These are phyloP conservation scores for Oryzias dopingdopingensis DNA, from an alignment of 2,797 vertebrate genomes.

Conservation along the genomic window DNA sequence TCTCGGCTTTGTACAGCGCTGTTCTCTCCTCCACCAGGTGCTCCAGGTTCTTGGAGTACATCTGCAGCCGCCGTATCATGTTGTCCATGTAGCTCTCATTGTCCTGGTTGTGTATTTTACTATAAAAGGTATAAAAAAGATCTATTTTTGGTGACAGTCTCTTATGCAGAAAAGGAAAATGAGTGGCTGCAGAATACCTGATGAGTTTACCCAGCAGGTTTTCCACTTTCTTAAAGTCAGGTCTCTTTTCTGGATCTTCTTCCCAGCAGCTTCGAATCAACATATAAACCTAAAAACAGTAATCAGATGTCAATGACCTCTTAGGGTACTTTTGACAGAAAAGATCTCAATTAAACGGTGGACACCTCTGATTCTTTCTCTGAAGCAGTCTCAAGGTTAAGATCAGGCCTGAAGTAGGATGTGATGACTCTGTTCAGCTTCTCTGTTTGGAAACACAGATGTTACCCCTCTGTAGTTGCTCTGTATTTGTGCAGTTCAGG, in stretches of 20 bases:
- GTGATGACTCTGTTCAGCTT: constrained; percentile 84
- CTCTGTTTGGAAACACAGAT: constrained; percentile 69
- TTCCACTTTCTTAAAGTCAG: constrained; percentile 95
- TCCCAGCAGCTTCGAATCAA: constrained; percentile 93
- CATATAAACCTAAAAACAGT: constrained; percentile 73
- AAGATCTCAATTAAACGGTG: rapidly evolving
- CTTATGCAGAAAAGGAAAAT: too few relatives aligned
- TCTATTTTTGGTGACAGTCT: too few relatives aligned
- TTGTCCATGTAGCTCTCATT: constrained; percentile 97
- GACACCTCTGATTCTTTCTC: constrained; percentile 85
- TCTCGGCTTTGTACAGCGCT: constrained; percentile 90
- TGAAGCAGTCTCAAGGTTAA: constrained; percentile 79
- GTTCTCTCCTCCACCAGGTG: constrained; percentile 95
- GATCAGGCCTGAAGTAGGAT: constrained; percentile 87
- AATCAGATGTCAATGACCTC: background rate
- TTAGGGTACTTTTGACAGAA: background rate
- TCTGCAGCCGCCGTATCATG: constrained; percentile 91
- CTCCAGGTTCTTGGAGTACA: constrained; percentile 94
- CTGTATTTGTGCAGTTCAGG: too few relatives aligned
- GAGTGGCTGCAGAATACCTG: constrained; percentile 74
- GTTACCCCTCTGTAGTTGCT: background rate
- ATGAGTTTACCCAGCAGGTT: constrained; percentile 88
- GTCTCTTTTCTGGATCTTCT: constrained; percentile 92
- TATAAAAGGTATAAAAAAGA: constrained; percentile 29
- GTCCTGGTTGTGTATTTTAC: constrained; percentile 88